Evolutionary conservation across 2,888 invertebrate species (phyloP).

Genomic region (Gasteruption jaculator): DNA sequence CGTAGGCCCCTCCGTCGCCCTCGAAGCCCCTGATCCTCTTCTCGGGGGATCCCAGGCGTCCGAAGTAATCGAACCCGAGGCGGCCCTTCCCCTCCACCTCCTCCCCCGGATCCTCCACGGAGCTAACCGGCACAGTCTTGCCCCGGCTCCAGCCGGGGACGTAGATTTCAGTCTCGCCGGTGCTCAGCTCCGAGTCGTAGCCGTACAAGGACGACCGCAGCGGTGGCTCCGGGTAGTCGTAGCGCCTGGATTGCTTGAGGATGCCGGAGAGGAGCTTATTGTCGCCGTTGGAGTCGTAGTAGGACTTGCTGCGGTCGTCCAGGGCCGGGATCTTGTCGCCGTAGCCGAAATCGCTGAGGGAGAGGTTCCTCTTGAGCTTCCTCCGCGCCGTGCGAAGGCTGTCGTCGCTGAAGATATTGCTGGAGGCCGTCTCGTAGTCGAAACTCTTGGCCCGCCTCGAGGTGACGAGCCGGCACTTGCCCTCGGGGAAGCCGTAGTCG

Average conservation of each 20-base stretch:
- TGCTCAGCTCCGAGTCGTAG: constrained; percentile 56
- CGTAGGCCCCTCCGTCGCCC: constrained; percentile 26
- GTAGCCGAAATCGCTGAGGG: constrained; percentile 43
- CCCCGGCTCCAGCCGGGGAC: constrained; percentile 51
- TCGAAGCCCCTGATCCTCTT: constrained; percentile 30
- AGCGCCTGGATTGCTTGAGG: constrained; percentile 15
- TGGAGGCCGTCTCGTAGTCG: constrained; percentile 44
- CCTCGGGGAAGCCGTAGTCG: constrained; percentile 44
- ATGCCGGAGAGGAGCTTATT: constrained; percentile 26
- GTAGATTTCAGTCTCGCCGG: constrained; percentile 56
- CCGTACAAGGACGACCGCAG: constrained; percentile 51
- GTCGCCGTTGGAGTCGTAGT: constrained; percentile 45
- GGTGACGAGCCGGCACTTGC: too few species aligned
- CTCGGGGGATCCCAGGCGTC: constrained; percentile 24
- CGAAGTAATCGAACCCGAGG: constrained; percentile 25
- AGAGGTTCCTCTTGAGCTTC: constrained; percentile 45
- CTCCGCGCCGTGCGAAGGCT: constrained; percentile 45
- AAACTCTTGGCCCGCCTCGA: constrained; percentile 42
- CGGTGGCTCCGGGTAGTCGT: constrained; percentile 26
- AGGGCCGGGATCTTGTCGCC: constrained; percentile 47
- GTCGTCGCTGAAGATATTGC: constrained; percentile 50
- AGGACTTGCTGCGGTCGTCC: constrained; percentile 45
- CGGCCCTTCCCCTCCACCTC: too few species aligned
- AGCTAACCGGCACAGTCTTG: too few species aligned
- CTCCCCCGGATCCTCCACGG: too few species aligned